phyloP scores from a whole-genome alignment of 2,797 vertebrate species.

The Anguilla marmorata region DNA sequence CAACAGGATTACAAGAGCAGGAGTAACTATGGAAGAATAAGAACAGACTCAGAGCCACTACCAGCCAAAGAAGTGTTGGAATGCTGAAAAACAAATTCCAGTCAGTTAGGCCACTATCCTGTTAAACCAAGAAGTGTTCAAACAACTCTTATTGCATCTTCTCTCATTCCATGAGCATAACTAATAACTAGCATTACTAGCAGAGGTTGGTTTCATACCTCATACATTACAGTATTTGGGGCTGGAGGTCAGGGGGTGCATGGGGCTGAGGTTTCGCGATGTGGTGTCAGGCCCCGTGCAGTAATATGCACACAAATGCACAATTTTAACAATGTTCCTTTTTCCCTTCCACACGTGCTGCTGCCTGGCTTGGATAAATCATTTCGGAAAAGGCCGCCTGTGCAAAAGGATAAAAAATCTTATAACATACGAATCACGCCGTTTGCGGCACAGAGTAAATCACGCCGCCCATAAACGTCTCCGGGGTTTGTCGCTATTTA shows the following conservation, averaged over 20 bases:
- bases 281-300: neutral
- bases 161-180: neutral
- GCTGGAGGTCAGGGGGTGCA: too few species aligned
- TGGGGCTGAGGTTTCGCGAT: neutral
- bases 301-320: neutral
- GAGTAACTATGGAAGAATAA: neutral
- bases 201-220: neutral
- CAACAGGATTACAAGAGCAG: neutral
- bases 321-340: neutral
- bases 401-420: neutral
- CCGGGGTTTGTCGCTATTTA: conserved; percentile 7
- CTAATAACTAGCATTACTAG: too few species aligned
- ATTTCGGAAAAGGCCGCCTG: neutral
- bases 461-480: conserved; percentile 2
- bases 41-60: neutral
- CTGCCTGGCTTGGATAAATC: neutral
- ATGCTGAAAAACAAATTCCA: neutral
- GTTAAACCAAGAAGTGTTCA: neutral
- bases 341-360: neutral
- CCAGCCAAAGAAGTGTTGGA: neutral
- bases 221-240: neutral
- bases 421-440: neutral
- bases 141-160: neutral
- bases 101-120: neutral
- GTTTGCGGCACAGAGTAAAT: neutral